Percentiles rank a stretch among this genome's conserved stretches.
These are phyloP conservation scores for Harpalus rubripes DNA, from an alignment of 2,888 invertebrate genomes.

Conservation along the genomic window DNA sequence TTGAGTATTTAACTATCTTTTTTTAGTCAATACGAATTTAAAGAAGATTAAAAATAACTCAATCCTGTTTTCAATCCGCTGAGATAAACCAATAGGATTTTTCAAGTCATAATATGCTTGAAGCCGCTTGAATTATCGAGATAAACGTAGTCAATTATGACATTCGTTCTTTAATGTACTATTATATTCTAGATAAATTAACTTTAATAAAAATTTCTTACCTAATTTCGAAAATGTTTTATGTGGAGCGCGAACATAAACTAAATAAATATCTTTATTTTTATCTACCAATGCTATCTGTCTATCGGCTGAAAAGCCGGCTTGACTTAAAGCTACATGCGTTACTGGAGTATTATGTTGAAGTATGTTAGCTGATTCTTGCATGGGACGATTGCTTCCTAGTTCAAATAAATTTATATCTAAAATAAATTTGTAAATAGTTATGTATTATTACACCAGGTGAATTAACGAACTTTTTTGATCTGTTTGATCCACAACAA, in stretches of 20 bases:
- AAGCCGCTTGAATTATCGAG: no score
- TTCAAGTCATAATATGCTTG: no score
- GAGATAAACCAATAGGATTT: no score
- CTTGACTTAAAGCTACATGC: slow-evolving; percentile 91
- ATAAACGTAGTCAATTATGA: no score
- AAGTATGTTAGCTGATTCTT: slow-evolving; percentile 87
- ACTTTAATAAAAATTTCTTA: slow-evolving; percentile 20
- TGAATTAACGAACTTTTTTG: slow-evolving; percentile 82
- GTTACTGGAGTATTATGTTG: slow-evolving; percentile 89
- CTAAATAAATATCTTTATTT: slow-evolving; percentile 92
- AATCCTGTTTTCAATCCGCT: no score
- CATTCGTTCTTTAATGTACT: no score
- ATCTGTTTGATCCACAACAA: slow-evolving; percentile 91
- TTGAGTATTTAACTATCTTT: no score
- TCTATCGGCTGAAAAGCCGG: slow-evolving; percentile 88
- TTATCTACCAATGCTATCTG: slow-evolving; percentile 93
- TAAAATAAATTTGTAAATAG: slow-evolving; percentile 74
- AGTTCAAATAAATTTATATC: slow-evolving; percentile 93
- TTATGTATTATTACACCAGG: background rate
- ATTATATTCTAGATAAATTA: no score
- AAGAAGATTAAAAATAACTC: no score
- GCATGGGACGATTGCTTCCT: slow-evolving; percentile 85
- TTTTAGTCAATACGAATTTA: no score
- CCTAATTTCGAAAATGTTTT: slow-evolving; percentile 87
- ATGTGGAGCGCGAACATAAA: slow-evolving; percentile 84